Evolutionary conservation across 2,888 invertebrate genomes (phyloP), one percentile per base, ranked within the genome.

Genomic region (Hirtodrosophila trivittata): DNA sequence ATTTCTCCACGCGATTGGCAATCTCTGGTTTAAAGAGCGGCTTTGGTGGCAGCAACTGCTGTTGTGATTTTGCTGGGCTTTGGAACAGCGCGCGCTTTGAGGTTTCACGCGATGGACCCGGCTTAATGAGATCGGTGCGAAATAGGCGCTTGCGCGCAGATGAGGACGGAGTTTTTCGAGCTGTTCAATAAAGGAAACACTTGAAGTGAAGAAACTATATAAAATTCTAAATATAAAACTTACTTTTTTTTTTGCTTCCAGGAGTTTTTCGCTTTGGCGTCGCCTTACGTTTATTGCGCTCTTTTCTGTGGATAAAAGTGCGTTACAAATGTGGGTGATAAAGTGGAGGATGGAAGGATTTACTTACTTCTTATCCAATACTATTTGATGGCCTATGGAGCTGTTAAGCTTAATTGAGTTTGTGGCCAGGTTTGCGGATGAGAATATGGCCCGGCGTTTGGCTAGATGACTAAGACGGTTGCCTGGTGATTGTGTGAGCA

Each of bases 391-490:
- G 9, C 89, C 89, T 7, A 88, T 72, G 0, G 80, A 78, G 47
- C 62, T 82, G 46, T 71, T 87, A 0, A 82, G 74, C 54, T 88
- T 90, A 62, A 92, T 92, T 1, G 89, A 89, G 12, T 89, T 87
- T 0, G 89, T 91, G 76, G 93, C 92, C 60, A 94, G 88, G 88
- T 92, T 93, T 0, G 94, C 94, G 39, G 94, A 95, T 52, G 95
- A 95, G 89, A 96, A 96, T 1, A 95, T 94, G 75, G 94, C 94
- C 46, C 95, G 92, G 5, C 96, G 92, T 52, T 94, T 93, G 1
- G 96, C 95, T 78, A 96, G 91, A 86, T 96, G 95, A 58, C 95
- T 96, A 12, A 96, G 89, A 4, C 96, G 92, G 60, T 95, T 93
- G 0, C 95, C 95, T 0, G 96, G 95, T 1, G 96, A 96, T 87